Conservation (phyloP, 2,113 vertebrate genomes). For the Anhinga rufa region DNA sequence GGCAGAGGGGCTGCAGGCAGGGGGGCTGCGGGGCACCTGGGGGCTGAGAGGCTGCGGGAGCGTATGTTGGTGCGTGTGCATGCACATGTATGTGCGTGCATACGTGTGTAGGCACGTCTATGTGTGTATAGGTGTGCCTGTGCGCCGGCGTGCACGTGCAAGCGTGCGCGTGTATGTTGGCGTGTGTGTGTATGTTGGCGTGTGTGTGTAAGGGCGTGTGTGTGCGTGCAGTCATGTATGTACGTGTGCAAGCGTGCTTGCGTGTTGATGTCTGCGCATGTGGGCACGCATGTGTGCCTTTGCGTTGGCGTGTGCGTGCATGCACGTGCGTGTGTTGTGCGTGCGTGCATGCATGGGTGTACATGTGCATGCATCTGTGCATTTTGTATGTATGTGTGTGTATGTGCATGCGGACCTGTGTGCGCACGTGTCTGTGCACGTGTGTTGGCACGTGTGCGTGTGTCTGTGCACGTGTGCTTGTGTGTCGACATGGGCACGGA, state of each 20-base stretch:
- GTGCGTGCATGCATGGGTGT: not conserved
- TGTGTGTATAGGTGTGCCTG: not conserved
- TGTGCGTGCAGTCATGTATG: no score
- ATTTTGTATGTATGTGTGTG: no score
- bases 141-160: not conserved
- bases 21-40: no score
- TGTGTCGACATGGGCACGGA: not conserved
- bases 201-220: no score
- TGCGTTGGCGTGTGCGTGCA: no score
- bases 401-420: not conserved
- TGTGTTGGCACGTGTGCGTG: not conserved
- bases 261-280: no score
- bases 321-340: not conserved
- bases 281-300: not conserved
- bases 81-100: not conserved
- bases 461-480: not conserved
- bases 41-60: no score
- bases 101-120: no score
- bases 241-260: no score
- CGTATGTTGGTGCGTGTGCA: not conserved
- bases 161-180: no score
- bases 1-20: not conserved
- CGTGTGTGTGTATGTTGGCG: no score
- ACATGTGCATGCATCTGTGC: not conserved
- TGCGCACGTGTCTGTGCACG: no score